Base-by-base conservation (phyloP, 2,888 invertebrate genomes). In the Leptinotarsa tumamoca region DNA sequence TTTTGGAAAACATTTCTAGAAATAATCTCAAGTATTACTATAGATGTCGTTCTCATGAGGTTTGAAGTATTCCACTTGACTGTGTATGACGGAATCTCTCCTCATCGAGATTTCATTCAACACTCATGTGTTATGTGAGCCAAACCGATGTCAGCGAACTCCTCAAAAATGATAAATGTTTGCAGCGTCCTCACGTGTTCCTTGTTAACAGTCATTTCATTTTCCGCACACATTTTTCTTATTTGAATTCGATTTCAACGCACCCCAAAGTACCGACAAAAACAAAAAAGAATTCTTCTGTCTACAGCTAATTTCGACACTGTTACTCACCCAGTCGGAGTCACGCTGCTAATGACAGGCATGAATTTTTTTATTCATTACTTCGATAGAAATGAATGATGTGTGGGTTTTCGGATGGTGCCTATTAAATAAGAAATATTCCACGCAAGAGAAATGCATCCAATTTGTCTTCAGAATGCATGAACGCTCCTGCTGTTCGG, bases 341-440 rank as follows among this genome's bases (percentile, higher is more conserved):
- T 63, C 63, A 43, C 33, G 63, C n/a, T n/a, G 63, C 63, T 43
- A 10, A n/a, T 33, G 63, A 63, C 63, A 63, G 63, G 63, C 63
- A 43, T 63, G 63, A 63, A 33, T 18, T 63, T 63, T 63, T 63
- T 27, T 63, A 63, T 63, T 63, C 33, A 63, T 63, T 63, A 63
- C 43, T 17, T 17, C 13, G 43, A 63, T 63, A 17, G 63, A 27
- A 63, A 43, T 63, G 63, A 63, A 63, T 63, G 63, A 63, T 63
- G 63, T 33, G 63, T 63, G 63, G 63, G 63, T 63, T 63, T 63
- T 63, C 33, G 27, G 33, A 58, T 43, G 63, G 63, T n/a, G 63
- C 27, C 63, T 63, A 63, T 33, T 63, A 63, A 63, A 63, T 58
- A 23, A 63, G 43, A 63, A 63, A 63, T 63, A 63, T 63, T 63